Evolutionary conservation across 2,113 vertebrate genomes (phyloP).

Genomic region (Oreochromis aureus): DNA sequence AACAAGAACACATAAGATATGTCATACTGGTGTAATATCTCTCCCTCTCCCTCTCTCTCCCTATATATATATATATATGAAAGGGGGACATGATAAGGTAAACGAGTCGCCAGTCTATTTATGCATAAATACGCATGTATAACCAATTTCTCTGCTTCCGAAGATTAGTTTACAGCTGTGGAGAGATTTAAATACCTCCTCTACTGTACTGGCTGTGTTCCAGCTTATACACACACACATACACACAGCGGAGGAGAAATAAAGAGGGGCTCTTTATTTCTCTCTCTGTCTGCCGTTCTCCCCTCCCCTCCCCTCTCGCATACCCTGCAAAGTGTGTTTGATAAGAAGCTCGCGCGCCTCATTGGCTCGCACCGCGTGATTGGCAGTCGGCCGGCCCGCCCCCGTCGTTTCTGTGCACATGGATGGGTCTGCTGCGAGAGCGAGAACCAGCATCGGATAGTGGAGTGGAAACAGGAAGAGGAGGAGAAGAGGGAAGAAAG

Average conservation of each 20-base stretch:
- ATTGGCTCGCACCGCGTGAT: conserved; percentile 34
- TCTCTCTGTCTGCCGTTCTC: conserved; percentile 36
- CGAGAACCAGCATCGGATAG: conserved; percentile 57
- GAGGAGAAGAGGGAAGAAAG: conserved; percentile 54
- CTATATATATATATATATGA: not conserved
- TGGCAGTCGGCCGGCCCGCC: conserved; percentile 38
- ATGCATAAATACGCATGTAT: not conserved
- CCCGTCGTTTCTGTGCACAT: conserved; percentile 45
- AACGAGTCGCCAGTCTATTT: not conserved
- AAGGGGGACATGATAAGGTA: not conserved
- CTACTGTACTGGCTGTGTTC: conserved; percentile 63
- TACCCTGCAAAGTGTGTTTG: conserved; percentile 22
- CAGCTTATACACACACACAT: conserved; percentile 45
- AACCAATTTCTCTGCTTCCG: not conserved
- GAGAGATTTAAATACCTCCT: conserved; percentile 59
- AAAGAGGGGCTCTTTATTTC: conserved; percentile 44
- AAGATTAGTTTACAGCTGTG: conserved; percentile 27
- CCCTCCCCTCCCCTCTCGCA: conserved; percentile 24
- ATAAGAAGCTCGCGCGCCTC: not conserved
- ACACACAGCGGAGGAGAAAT: conserved; percentile 32
- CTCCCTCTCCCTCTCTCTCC: accelerated
- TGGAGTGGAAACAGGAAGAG: conserved; percentile 66
- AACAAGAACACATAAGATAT: not conserved
- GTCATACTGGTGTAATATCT: not conserved
- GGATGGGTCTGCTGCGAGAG: conserved; percentile 58